phyloP scores from a whole-genome alignment of 1,140 invertebrate genomes.

The Phymorhynchus buccinoides region DNA sequence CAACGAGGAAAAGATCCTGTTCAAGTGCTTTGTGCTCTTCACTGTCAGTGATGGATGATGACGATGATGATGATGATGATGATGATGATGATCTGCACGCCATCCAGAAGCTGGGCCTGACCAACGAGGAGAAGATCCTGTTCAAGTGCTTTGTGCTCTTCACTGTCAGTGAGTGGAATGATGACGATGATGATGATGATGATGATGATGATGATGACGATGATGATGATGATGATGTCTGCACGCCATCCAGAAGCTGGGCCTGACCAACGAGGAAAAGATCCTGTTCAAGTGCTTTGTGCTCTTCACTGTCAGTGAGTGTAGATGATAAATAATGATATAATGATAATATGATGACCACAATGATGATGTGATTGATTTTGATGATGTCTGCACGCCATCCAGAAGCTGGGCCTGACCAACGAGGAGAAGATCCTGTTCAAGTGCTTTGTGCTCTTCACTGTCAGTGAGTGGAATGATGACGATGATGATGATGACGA shows the following conservation, averaged over 20 bases:
- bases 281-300: constrained; percentile 9
- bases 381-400: not conserved
- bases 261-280: not conserved
- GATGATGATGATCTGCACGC: too few species aligned
- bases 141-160: constrained; percentile 20
- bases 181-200: too few species aligned
- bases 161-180: not conserved
- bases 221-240: too few species aligned
- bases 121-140: constrained; percentile 11
- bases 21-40: constrained; percentile 4
- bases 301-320: not conserved
- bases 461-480: not conserved
- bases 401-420: not conserved
- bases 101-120: constrained; percentile 14
- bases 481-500: too few species aligned
- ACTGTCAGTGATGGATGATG: not conserved
- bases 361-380: too few species aligned
- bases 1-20: not conserved
- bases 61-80: too few species aligned
- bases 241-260: not conserved
- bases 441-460: constrained; percentile 4
- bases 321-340: too few species aligned
- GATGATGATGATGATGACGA: too few species aligned
- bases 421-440: not conserved
- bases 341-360: too few species aligned